These are phyloP conservation scores for Cyclina sinensis DNA, from an alignment of 1,140 invertebrate genomes.

Conservation along the genomic window DNA sequence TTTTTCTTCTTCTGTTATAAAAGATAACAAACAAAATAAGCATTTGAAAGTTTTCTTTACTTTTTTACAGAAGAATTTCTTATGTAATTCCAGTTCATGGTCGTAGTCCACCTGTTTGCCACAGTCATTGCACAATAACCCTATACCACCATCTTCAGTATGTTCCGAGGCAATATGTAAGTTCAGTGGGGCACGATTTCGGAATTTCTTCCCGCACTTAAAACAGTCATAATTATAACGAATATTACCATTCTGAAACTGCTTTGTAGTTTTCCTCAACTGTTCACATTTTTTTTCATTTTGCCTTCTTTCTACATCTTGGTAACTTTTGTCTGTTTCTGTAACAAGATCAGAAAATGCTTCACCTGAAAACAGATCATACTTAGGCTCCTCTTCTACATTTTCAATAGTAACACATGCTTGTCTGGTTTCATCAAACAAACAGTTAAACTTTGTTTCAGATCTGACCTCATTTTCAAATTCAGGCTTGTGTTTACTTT, in stretches of 20 bases:
- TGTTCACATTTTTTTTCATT: background rate
- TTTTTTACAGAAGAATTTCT: constrained; percentile 42
- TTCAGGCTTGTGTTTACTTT: background rate
- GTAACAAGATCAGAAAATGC: background rate
- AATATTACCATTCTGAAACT: background rate
- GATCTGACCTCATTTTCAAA: background rate
- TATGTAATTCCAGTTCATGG: constrained; percentile 42
- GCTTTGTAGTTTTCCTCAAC: background rate
- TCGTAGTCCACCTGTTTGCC: constrained; percentile 52
- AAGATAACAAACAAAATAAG: background rate
- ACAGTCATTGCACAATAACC: constrained; percentile 37
- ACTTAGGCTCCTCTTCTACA: constrained; percentile 33
- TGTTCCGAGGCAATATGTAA: constrained; percentile 57
- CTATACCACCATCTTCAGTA: constrained; percentile 8
- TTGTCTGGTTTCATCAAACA: constrained; percentile 41
- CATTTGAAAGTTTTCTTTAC: constrained; percentile 28
- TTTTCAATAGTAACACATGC: constrained; percentile 62
- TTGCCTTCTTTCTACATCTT: background rate
- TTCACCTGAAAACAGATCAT: background rate
- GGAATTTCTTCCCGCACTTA: constrained; percentile 38
- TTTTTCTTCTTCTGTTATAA: constrained; percentile 21
- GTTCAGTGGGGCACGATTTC: constrained; percentile 33
- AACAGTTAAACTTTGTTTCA: background rate
- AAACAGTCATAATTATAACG: constrained; percentile 47
- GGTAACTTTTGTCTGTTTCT: background rate